A percentile compares a stretch with the other conserved stretches of the same genome.
phyloP scores from a whole-genome alignment of 64 coral and sea anemone genomes.

The Platygyra sinensis region DNA sequence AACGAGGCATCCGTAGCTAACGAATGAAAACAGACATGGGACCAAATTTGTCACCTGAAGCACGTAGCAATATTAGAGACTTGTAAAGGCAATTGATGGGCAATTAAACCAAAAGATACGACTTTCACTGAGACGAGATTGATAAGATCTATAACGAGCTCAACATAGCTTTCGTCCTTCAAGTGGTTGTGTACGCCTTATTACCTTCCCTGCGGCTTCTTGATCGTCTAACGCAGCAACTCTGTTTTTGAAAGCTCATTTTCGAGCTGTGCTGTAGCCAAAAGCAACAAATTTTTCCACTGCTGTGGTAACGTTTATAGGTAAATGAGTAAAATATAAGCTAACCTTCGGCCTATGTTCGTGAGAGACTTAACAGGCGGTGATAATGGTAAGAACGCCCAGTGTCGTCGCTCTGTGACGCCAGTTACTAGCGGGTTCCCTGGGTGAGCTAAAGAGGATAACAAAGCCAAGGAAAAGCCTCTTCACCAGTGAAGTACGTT shows the following conservation, averaged over 20 bases:
- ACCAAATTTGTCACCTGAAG: too few species aligned
- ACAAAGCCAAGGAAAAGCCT: neutral
- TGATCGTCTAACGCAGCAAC: neutral
- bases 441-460: neutral
- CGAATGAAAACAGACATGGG: too few species aligned
- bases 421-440: neutral
- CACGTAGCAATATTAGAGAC: too few species aligned
- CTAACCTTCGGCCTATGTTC: neutral
- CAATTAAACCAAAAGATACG: neutral
- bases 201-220: neutral
- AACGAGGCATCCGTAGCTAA: too few species aligned
- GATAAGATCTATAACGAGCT: constrained; percentile 9
- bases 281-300: neutral
- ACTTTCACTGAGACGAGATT: neutral
- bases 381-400: neutral
- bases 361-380: neutral
- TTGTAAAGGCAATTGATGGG: too few species aligned
- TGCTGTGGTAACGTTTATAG: too few species aligned
- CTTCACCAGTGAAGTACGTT: neutral
- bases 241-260: neutral
- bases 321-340: neutral
- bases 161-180: constrained; percentile 3
- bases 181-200: constrained; percentile 26
- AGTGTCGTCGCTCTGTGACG: neutral
- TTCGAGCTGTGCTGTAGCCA: neutral